These are phyloP conservation scores for Synchiropus splendidus DNA, from an alignment of 2,113 vertebrate species.

Conservation along the genomic window DNA sequence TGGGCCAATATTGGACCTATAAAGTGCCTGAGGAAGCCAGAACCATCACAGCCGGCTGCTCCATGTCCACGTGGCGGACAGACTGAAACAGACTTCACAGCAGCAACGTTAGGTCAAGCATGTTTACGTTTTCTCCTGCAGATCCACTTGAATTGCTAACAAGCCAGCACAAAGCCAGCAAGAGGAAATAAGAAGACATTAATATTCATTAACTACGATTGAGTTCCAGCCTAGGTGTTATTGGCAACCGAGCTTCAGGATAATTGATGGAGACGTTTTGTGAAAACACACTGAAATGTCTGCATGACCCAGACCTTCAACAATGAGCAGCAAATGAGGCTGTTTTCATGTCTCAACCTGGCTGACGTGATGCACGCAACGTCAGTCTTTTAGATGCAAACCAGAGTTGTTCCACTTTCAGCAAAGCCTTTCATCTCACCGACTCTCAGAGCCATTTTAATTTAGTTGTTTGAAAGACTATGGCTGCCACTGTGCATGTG, in stretches of 20 bases:
- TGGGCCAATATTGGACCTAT: too few species aligned
- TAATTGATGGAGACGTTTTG: too few species aligned
- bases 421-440: too few species aligned
- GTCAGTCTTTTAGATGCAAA: constrained; percentile 27
- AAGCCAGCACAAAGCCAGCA: constrained; percentile 15
- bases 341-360: constrained; percentile 8
- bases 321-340: constrained; percentile 9
- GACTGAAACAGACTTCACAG: too few species aligned
- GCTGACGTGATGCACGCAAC: too few species aligned
- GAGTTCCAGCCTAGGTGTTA: constrained; percentile 22
- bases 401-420: neutral
- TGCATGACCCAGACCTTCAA: neutral
- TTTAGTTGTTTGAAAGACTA: too few species aligned
- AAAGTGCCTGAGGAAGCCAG: too few species aligned
- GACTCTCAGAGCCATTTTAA: too few species aligned
- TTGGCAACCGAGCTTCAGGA: constrained; percentile 14
- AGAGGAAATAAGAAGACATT: constrained; percentile 28
- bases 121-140: constrained; percentile 31
- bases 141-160: constrained; percentile 32
- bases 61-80: too few species aligned
- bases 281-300: constrained; percentile 9
- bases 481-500: too few species aligned
- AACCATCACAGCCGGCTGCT: too few species aligned
- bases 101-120: constrained; percentile 30
- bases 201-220: constrained; percentile 53